phyloP scores from a whole-genome alignment of 2,797 vertebrate genomes.

The Macrochelys suwanniensis region DNA sequence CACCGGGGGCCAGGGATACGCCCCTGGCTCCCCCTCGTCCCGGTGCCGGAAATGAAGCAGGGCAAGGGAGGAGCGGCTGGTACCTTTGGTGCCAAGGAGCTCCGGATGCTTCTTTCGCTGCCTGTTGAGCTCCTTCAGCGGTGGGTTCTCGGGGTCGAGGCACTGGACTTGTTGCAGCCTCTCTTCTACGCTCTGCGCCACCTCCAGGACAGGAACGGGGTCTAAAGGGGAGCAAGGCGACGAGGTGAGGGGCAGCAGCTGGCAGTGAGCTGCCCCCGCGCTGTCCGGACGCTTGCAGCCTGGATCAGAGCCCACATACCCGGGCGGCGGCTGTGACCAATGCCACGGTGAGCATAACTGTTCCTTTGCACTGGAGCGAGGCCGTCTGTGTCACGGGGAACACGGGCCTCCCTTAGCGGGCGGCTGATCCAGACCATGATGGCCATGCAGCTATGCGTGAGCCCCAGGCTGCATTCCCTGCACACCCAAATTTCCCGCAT shows the following conservation, averaged over 20 bases:
- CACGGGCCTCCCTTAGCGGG: not conserved
- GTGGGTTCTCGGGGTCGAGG: conserved; percentile 83
- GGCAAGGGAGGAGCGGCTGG: not conserved
- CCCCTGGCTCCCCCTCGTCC: not conserved
- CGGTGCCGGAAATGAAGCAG: not conserved
- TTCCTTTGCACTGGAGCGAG: not conserved
- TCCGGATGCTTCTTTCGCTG: conserved; percentile 91
- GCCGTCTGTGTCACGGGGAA: not conserved
- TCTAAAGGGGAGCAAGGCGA: conserved; percentile 78
- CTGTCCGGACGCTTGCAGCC: not conserved
- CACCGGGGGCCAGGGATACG: not conserved
- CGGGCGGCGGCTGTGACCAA: rapidly evolving
- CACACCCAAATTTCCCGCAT: not conserved
- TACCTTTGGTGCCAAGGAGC: conserved; percentile 89
- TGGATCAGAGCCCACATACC: not conserved
- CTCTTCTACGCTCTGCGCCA: conserved; percentile 89
- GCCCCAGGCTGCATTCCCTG: not conserved
- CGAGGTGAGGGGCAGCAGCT: not conserved
- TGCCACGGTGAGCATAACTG: not conserved
- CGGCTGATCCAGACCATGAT: not conserved
- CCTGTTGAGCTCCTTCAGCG: conserved; percentile 85
- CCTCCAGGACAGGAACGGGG: conserved; percentile 91
- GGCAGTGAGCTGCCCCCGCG: rapidly evolving
- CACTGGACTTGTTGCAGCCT: conserved; percentile 89
- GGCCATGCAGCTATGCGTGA: not conserved